These are phyloP conservation scores for Nineta flava DNA, from an alignment of 2,888 invertebrate genomes.

Conservation along the genomic window DNA sequence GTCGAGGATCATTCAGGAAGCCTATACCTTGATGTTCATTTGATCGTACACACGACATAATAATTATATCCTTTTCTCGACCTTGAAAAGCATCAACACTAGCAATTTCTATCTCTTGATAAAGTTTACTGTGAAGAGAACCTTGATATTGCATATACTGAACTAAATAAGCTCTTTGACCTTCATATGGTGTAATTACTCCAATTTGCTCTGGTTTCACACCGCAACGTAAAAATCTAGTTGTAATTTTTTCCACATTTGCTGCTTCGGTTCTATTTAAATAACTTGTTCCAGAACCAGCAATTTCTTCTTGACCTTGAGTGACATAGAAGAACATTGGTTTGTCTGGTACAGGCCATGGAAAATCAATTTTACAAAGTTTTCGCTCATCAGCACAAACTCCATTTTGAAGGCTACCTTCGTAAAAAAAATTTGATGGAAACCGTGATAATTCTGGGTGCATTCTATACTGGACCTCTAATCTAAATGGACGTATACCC, in stretches of 20 bases:
- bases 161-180: constrained; percentile 91
- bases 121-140: constrained; percentile 87
- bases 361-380: constrained; percentile 81
- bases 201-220: constrained; percentile 97
- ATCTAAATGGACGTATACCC: constrained; percentile 89
- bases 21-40: constrained; percentile 99
- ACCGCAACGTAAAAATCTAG: constrained; percentile 84
- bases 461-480: constrained; percentile 98
- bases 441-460: constrained; percentile 95
- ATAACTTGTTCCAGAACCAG: constrained; percentile 96
- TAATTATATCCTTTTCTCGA: constrained; percentile 96
- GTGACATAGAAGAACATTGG: constrained; percentile 99
- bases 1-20: constrained; percentile 92
- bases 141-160: constrained; percentile 99
- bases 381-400: constrained; percentile 93
- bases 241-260: constrained; percentile 95
- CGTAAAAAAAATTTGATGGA: constrained; percentile 98
- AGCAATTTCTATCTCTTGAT: constrained; percentile 97
- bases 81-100: constrained; percentile 99
- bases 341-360: constrained; percentile 91
- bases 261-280: constrained; percentile 96
- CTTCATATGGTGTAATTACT: constrained; percentile 97
- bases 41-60: constrained; percentile 96
- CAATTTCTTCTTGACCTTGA: constrained; percentile 96
- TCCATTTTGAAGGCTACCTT: constrained; percentile 96